phyloP scores from a whole-genome alignment of 2,113 vertebrate genomes.

The Hystrix cristata region DNA sequence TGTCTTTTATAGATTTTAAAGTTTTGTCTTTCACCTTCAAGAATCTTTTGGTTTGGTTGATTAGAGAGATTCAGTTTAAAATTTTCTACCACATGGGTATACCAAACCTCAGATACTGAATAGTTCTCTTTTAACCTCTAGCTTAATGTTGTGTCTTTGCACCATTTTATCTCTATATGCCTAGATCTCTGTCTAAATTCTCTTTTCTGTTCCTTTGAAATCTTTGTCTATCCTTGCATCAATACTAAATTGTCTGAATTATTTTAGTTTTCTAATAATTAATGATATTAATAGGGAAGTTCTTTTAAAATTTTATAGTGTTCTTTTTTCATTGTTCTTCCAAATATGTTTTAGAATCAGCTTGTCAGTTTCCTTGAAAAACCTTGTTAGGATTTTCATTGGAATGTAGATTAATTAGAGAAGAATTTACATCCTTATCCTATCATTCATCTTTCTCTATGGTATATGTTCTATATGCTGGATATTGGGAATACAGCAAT shows the following conservation, averaged over 20 bases:
- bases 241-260: not conserved
- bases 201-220: constrained; percentile 30
- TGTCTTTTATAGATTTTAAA: constrained; percentile 1
- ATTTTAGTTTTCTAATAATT: constrained; percentile 43
- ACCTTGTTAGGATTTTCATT: not conserved
- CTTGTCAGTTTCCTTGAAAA: not conserved
- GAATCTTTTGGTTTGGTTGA: not conserved
- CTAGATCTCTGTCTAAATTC: constrained; percentile 4
- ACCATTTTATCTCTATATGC: not conserved
- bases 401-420: constrained; percentile 21
- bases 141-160: not conserved
- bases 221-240: constrained; percentile 10
- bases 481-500: not conserved
- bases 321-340: not conserved
- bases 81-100: not conserved
- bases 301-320: not conserved
- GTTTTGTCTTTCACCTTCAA: constrained; percentile 37
- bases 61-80: not conserved
- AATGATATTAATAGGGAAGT: constrained; percentile 18
- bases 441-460: not conserved
- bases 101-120: not conserved
- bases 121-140: not conserved
- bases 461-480: not conserved
- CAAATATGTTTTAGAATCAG: constrained; percentile 30
- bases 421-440: not conserved